phyloP scores from a whole-genome alignment of 2,888 invertebrate species.

The Brachyptera risi region DNA sequence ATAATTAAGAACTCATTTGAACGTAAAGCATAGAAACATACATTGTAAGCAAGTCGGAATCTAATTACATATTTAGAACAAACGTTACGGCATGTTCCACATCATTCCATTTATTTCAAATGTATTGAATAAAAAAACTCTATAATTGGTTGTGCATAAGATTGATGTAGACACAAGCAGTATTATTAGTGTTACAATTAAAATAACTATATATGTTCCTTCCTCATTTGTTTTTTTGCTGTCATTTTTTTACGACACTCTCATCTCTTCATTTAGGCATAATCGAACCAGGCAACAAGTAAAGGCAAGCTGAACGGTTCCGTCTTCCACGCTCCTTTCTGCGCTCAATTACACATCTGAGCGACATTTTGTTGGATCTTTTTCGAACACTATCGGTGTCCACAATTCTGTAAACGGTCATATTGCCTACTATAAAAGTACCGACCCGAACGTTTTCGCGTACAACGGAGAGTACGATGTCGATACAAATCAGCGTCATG shows the following conservation, averaged over 20 bases:
- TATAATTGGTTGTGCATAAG: slow-evolving; percentile 22
- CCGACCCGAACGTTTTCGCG: neutral
- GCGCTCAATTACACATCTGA: slow-evolving; percentile 7
- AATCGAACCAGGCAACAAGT: neutral
- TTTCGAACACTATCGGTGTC: slow-evolving; percentile 1
- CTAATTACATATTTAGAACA: no score
- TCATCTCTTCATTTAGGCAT: neutral
- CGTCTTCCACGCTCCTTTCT: neutral
- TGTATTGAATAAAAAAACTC: neutral
- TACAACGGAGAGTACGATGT: neutral
- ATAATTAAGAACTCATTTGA: no score
- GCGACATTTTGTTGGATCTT: neutral
- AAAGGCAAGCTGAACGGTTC: no score
- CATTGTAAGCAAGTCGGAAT: no score
- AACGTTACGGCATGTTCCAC: no score
- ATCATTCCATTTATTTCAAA: neutral
- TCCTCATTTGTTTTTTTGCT: neutral
- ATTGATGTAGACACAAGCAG: slow-evolving; percentile 16
- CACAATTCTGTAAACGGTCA: no score
- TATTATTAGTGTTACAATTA: slow-evolving; percentile 28
- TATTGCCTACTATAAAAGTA: no score
- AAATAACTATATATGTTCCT: slow-evolving; percentile 25
- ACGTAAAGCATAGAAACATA: no score
- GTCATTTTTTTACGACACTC: neutral
- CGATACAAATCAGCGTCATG: neutral